Conservation (phyloP, 1,140 invertebrate genomes). For the Penaeus vannamei region DNA sequence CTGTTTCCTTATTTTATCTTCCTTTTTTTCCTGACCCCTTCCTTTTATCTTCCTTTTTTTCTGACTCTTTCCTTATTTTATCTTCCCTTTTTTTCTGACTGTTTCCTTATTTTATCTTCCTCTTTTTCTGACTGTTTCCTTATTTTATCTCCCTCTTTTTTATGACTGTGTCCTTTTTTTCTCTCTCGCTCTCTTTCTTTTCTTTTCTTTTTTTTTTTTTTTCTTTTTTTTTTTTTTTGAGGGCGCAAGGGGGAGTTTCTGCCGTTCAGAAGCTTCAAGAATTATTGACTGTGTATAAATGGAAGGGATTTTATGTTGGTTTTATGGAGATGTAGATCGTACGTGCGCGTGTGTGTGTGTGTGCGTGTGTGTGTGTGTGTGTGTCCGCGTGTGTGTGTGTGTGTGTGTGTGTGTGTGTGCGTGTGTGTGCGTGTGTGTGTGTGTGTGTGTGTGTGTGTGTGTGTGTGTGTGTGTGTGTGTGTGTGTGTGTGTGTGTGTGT, state of each 20-base stretch:
- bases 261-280: too few relatives aligned
- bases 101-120: background rate
- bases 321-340: background rate
- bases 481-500: conserved; percentile 10
- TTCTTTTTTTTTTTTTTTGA: background rate
- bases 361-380: background rate
- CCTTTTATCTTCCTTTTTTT: background rate
- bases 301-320: too few relatives aligned
- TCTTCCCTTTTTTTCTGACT: background rate
- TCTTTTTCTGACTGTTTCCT: background rate
- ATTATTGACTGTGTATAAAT: background rate
- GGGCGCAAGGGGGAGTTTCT: too few relatives aligned
- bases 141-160: background rate
- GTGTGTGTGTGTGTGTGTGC: conserved; percentile 2
- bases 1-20: too few relatives aligned
- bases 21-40: background rate
- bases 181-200: background rate
- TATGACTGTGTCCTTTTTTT: background rate
- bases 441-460: background rate
- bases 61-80: background rate
- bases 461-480: background rate
- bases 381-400: background rate
- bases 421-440: background rate
- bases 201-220: background rate
- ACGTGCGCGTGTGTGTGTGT: background rate